Base-by-base conservation (phyloP, 2,797 vertebrate genomes). In the Alectoris magna region DNA sequence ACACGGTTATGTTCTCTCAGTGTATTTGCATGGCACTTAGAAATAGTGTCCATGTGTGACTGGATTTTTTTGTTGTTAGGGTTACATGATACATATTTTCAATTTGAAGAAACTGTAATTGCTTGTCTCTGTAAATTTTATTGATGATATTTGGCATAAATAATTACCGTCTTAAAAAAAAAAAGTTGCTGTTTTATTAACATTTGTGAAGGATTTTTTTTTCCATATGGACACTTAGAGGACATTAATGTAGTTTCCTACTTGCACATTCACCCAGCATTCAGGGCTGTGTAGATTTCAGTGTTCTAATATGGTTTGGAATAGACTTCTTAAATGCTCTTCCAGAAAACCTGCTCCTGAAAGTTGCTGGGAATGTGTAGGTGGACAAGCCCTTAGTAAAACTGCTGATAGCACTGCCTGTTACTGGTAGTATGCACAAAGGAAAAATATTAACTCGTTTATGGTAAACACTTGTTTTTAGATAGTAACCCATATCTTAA, bases 371-470 rank as follows among this genome's bases (percentile, higher is more conserved):
- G 19, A 84, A 76, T 69, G 67, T 3, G 1, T 34, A 64, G 49
- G 22, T 74, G 39, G 41, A 44, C 4, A 43, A 7, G 3, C 31
- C 10, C 8, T 51, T 48, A 76, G 16, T 62, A 74, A 49, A 3
- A 44, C 62, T 38, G 9, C 36, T 77, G 11, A 48, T 68, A 64
- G 36, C 34, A 36, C 39, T 81, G 41, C 58, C 29, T 66, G 27
- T 34, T 71, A 38, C 0, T 0, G 44, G 16, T 84, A 63, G 59
- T 2, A 1, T 68, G 7, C 36, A 31, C 6, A 7, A 62, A 73
- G 76, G 46, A 59, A 76, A 88, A 93, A 77, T 49, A 77, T 5
- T 74, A 92, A 74, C 62, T 83, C 91, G 11, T 5, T 19, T 68
- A 8, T 2, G 3, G 36, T 76, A 90, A 93, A 83, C 49, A 49